phyloP scores from a whole-genome alignment of 2,888 invertebrate species.

The Girardia tigrina region DNA sequence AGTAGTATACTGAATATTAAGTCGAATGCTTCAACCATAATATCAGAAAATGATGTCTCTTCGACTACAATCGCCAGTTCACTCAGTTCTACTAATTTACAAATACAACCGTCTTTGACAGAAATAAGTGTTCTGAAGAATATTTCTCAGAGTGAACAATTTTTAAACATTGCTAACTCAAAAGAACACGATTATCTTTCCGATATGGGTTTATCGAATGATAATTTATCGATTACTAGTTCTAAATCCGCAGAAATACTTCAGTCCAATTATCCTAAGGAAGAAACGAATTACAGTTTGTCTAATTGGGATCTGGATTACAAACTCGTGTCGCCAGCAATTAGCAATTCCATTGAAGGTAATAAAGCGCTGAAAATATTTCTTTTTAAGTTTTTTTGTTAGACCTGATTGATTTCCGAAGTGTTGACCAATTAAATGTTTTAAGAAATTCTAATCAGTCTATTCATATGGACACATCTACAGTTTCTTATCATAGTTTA shows the following conservation, averaged over 20 bases:
- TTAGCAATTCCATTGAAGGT: neutral
- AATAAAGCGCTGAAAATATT: neutral
- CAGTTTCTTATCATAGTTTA: no score
- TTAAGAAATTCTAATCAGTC: neutral
- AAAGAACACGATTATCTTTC: neutral
- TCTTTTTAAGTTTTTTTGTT: neutral
- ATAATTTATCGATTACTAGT: neutral
- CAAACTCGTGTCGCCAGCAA: neutral
- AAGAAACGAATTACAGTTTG: neutral
- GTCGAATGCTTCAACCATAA: neutral
- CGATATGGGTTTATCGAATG: neutral
- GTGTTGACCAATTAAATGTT: neutral
- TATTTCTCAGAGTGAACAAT: neutral
- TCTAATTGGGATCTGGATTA: neutral
- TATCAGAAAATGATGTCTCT: neutral
- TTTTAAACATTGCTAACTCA: neutral
- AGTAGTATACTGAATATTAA: neutral
- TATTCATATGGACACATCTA: no score
- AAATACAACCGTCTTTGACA: neutral
- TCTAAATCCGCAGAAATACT: neutral
- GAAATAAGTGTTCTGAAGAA: neutral
- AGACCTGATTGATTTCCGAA: conserved; percentile 11
- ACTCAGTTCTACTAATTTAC: neutral
- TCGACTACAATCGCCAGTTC: neutral
- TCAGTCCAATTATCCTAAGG: neutral